Base-by-base conservation (phyloP, 2,113 vertebrate genomes). In the Peromyscus leucopus region DNA sequence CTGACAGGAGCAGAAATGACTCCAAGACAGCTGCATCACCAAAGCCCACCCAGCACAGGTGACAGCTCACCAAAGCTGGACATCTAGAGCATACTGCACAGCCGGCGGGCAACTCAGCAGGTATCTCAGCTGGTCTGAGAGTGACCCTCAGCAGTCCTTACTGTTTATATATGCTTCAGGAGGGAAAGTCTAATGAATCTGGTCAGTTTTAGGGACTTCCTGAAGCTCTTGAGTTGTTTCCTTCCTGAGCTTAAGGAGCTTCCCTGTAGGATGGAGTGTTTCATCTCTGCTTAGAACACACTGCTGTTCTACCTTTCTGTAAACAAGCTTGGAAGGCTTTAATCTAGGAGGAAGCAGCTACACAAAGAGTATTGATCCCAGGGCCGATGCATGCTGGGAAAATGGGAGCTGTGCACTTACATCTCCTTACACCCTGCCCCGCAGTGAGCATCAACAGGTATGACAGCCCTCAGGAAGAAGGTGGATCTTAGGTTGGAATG, bases 401-500 rank as follows among this genome's bases (percentile, higher is more conserved):
- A 86, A 26, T 71, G 36, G 36, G 15, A 71, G 7, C 46, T 78
- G 8, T 74, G 13, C 22, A 26, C 22, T 15, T 5, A 33, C 26
- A 75, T 31, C 87, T 89, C 33, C 55, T 84, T 42, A 80, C 78
- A 57, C 51, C 48, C 31, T 22, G 17, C 17, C 48, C 48, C 9
- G 13, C 78, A 55, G 48, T 19, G 31, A 57, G 10, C 19, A 36
- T 78, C 13, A 3, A 16, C 31, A 65, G n/a, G 93, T 79, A 17
- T 72, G 17, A 83, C 90, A 92, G 63, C 57, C 39, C 26, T 92
- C 59, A 71, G 72, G 89, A 92, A 26, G 42, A 48, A 57, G n/a
- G 7, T 76, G 24, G 63, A 93, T 85, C 96, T 90, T 75, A 75
- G 80, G 75, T 76, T 91, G 85, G 86, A 89, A 63, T 65, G 71